Evolutionary conservation across 2,797 vertebrate genomes (phyloP).

Genomic region (Ceryle rudis): DNA sequence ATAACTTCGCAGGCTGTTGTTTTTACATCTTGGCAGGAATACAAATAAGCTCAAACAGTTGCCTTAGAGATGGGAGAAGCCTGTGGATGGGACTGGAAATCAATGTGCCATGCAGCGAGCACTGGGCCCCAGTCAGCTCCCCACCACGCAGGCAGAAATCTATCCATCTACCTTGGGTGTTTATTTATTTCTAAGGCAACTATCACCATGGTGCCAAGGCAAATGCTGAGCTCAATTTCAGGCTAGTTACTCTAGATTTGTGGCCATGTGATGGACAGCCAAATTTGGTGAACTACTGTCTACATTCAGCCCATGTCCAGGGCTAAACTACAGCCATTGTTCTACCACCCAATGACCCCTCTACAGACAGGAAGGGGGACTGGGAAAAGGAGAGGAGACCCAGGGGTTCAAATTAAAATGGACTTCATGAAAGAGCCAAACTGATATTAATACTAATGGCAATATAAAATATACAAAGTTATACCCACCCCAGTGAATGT

Average conservation of each 20-base stretch:
- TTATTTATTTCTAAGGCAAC: background rate
- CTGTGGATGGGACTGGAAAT: background rate
- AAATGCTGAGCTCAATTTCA: background rate
- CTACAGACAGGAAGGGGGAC: background rate
- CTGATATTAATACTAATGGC: background rate
- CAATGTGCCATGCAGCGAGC: background rate
- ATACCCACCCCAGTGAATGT: background rate
- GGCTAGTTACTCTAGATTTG: background rate
- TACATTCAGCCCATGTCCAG: background rate
- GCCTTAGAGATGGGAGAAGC: background rate
- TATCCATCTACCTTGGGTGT: background rate
- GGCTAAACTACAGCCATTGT: background rate
- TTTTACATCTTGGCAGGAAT: background rate
- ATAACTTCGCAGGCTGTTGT: conserved; percentile 12
- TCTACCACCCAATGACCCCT: no score
- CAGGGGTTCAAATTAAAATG: background rate
- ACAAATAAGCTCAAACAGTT: background rate
- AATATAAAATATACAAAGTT: background rate
- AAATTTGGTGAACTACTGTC: background rate
- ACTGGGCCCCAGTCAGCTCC: background rate
- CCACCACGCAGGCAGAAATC: background rate
- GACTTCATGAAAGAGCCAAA: background rate
- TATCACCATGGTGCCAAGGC: background rate
- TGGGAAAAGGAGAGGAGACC: background rate
- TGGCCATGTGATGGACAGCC: background rate